Percentiles rank a stretch among this genome's conserved stretches.
These are phyloP conservation scores for Leptothorax acervorum DNA, from an alignment of 2,888 invertebrate species.

Conservation along the genomic window DNA sequence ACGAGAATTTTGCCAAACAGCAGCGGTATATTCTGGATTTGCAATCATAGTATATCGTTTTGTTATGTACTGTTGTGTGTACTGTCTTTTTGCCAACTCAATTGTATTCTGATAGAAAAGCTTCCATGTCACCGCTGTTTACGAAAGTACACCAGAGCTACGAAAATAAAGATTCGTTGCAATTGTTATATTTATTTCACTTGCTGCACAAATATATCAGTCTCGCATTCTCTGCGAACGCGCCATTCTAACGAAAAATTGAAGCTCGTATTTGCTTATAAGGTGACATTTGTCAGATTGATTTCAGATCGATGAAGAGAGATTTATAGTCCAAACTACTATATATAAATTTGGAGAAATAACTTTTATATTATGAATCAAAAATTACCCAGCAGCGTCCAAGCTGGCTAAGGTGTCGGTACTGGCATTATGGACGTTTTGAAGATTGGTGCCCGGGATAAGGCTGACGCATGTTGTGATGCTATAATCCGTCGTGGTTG, in stretches of 20 bases:
- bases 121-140: background rate
- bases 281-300: background rate
- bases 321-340: background rate
- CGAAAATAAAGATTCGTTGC: background rate
- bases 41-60: background rate
- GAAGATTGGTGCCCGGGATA: conserved; percentile 87
- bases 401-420: conserved; percentile 92
- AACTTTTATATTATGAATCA: background rate
- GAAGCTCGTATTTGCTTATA: no score
- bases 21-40: background rate
- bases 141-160: background rate
- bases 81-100: background rate
- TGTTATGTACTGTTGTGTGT: background rate
- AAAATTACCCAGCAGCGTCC: conserved; percentile 89
- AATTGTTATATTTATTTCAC: background rate
- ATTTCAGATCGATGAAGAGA: background rate
- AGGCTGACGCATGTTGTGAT: conserved; percentile 91
- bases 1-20: background rate
- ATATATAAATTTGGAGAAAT: background rate
- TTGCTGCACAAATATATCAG: background rate
- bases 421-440: conserved; percentile 88
- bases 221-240: background rate
- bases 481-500: conserved; percentile 90
- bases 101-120: background rate
- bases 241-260: background rate